Percentiles rank a stretch among this genome's conserved stretches.
These are phyloP conservation scores for Vulpes vulpes DNA, from an alignment of 2,113 vertebrate genomes.

Conservation along the genomic window DNA sequence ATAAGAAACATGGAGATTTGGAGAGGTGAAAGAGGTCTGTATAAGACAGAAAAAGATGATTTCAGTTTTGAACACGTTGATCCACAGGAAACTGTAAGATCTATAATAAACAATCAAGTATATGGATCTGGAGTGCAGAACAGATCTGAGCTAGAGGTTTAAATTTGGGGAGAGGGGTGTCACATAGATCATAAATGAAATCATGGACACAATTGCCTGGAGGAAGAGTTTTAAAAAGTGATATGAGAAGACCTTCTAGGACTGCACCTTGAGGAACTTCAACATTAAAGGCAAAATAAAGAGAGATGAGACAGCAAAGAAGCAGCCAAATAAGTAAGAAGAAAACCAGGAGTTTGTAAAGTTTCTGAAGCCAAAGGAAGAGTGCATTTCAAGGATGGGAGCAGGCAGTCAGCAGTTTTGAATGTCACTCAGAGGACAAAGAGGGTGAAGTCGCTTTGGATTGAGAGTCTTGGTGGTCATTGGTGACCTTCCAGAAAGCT, in stretches of 20 bases:
- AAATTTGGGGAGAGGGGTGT: background rate
- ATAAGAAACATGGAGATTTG: background rate
- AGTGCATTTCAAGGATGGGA: constrained; percentile 2
- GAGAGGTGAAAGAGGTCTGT: background rate
- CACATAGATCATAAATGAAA: background rate
- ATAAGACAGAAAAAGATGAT: background rate
- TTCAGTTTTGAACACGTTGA: background rate
- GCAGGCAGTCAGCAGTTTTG: background rate
- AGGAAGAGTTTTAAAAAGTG: background rate
- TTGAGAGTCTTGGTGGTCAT: background rate
- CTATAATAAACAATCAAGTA: background rate
- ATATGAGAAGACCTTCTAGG: background rate
- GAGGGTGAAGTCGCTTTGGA: background rate
- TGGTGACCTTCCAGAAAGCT: background rate
- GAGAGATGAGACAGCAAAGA: background rate
- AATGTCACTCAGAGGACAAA: constrained; percentile 26
- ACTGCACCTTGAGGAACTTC: background rate
- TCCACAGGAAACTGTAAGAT: background rate
- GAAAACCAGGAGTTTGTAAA: background rate
- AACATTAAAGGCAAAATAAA: background rate
- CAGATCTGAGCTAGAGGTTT: background rate
- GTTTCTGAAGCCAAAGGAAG: background rate
- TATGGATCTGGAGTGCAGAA: background rate
- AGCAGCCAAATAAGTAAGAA: background rate
- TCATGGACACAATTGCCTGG: background rate